These are phyloP conservation scores for Tuberolachnus salignus DNA, from an alignment of 2,888 invertebrate species.

Conservation along the genomic window DNA sequence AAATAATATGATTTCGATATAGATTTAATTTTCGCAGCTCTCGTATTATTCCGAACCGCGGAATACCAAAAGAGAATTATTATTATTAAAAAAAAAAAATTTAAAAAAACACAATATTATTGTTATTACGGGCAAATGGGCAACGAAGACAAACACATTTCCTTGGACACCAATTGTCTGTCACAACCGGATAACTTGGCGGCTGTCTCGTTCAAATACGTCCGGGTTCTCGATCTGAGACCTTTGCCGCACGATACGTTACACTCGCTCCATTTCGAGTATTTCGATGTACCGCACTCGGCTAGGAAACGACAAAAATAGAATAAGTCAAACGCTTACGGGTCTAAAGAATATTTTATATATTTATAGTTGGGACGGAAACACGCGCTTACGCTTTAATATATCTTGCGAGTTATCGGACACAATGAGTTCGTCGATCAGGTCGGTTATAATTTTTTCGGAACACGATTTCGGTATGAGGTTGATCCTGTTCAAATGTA, in stretches of 20 bases:
- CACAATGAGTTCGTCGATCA: slow-evolving; percentile 61
- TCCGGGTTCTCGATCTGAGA: slow-evolving; percentile 76
- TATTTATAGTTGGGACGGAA: not conserved
- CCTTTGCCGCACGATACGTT: slow-evolving; percentile 90
- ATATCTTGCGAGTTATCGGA: slow-evolving; percentile 74
- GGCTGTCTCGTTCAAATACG: slow-evolving; percentile 73
- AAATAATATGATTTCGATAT: too few species aligned
- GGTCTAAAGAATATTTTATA: not conserved
- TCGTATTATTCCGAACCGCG: too few species aligned
- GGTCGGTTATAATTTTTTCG: slow-evolving; percentile 60
- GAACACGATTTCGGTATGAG: slow-evolving; percentile 60
- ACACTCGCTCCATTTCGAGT: slow-evolving; percentile 79
- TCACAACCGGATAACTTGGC: slow-evolving; percentile 75
- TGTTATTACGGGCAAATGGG: slow-evolving; percentile 70
- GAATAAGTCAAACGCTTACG: not conserved
- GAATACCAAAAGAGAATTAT: too few species aligned
- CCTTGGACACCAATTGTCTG: slow-evolving; percentile 81
- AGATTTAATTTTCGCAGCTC: too few species aligned
- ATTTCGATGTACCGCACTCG: slow-evolving; percentile 80
- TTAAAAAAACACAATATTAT: too few species aligned
- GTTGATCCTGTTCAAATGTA: slow-evolving; percentile 76
- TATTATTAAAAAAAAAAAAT: too few species aligned
- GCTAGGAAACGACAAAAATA: slow-evolving; percentile 65
- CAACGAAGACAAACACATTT: slow-evolving; percentile 83
- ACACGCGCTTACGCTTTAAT: slow-evolving; percentile 67